Evolutionary conservation across 2,113 vertebrate species (phyloP).

Genomic region (Struthio camelus): DNA sequence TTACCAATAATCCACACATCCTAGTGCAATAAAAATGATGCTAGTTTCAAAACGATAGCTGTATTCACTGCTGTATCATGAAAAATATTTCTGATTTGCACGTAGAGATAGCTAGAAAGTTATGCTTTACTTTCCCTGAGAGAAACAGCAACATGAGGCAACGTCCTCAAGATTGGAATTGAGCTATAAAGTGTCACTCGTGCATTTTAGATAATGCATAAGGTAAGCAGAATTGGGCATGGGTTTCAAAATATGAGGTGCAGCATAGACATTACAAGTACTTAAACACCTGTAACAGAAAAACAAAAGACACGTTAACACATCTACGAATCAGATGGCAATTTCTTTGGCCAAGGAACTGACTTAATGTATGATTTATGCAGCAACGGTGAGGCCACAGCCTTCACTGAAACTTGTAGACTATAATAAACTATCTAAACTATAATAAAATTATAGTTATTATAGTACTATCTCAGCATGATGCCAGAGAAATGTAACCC

Average conservation of each 20-base stretch:
- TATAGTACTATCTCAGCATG: conserved; percentile 22
- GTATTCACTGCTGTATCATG: not conserved
- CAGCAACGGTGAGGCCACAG: not conserved
- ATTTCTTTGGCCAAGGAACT: not conserved
- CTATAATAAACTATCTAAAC: not conserved
- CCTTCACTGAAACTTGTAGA: not conserved
- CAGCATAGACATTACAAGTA: not conserved
- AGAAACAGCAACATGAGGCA: not conserved
- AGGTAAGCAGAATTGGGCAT: not conserved
- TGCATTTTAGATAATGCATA: not conserved
- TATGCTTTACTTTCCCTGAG: not conserved
- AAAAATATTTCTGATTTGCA: not conserved
- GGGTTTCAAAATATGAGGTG: not conserved
- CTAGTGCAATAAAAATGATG: not conserved
- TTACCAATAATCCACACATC: not conserved
- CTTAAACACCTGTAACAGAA: not conserved
- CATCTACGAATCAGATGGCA: not conserved
- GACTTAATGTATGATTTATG: not conserved
- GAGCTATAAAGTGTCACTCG: not conserved
- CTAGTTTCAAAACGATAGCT: not conserved
- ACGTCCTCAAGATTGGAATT: not conserved
- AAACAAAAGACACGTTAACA: not conserved
- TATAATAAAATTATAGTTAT: not conserved
- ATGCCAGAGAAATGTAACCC: not conserved
- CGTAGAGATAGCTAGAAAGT: not conserved